Percentiles rank a stretch among this genome's conserved stretches.
phyloP scores from a whole-genome alignment of 2,888 invertebrate species.

The Oligia strigilis region DNA sequence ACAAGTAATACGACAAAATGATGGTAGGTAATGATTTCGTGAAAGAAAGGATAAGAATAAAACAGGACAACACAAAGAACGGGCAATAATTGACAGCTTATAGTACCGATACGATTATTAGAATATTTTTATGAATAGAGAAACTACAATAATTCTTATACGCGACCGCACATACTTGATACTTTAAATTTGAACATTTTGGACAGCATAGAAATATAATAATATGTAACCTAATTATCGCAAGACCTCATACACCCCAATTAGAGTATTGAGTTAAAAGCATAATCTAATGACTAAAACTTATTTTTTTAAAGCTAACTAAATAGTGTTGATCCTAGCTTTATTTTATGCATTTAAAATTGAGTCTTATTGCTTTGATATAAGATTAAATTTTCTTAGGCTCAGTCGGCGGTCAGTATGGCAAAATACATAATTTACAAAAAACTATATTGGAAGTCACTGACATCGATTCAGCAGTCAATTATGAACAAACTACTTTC shows the following conservation, averaged over 20 bases:
- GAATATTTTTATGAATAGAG: not conserved
- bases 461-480: not conserved
- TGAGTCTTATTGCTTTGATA: not conserved
- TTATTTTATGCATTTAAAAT: not conserved
- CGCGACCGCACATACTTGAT: not conserved
- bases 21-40: conserved; percentile 32
- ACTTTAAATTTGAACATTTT: not conserved
- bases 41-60: not conserved
- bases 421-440: not conserved
- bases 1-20: conserved; percentile 34
- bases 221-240: too few species aligned
- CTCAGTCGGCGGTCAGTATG: not conserved
- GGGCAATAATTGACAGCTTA: conserved; percentile 1
- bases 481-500: not conserved
- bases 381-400: not conserved
- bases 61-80: not conserved
- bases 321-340: not conserved
- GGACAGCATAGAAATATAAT: not conserved
- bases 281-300: not conserved
- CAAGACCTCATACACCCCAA: not conserved
- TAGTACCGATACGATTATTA: conserved; percentile 10
- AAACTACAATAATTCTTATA: not conserved
- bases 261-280: not conserved
- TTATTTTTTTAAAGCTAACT: not conserved
- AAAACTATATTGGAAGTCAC: not conserved